Evolutionary conservation across 2,797 vertebrate genomes (phyloP), one percentile per base, ranked within the genome.

Genomic region (Epinephelus awoara): DNA sequence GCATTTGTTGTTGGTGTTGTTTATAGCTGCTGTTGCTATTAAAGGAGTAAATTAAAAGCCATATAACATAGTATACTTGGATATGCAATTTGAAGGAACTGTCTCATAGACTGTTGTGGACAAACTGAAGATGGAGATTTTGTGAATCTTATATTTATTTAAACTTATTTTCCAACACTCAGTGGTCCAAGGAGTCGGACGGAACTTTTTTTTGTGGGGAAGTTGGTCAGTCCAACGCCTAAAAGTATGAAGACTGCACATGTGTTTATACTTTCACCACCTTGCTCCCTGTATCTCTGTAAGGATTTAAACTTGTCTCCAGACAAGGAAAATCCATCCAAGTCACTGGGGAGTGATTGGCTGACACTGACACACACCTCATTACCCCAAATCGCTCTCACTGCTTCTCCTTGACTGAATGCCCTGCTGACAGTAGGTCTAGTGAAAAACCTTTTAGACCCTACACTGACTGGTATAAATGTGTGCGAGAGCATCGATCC

Each of bases 321-420:
- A 84, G 79, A 85, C 10, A 18, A 47, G 56, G 79, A 80, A 85
- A 81, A 51, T 73, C 67, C 79, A 72, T 75, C 74, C 10, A 10
- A 75, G 44, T 87, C 84, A 72, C 84, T 79, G 71, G 67, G 75
- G 81, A 90, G 66, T 84, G 77, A 91, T 86, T 85, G 85, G 82
- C 77, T 85, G 86, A 86, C 72, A 67, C 76, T 55, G 82, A 85
- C 83, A 86, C 67, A 76, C 64, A 89, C 86, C 88, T 91, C 85
- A 87, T 91, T 92, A 91, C 83, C 68, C 69, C 29, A 84, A 86
- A 86, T 83, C 79, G 27, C 82, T 83, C 74, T 27, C 11, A 70
- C 80, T 77, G 69, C 85, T 77, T 80, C 78, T 80, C 69, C 75
- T 72, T 77, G 59, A 80, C 82, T 71, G 85, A 86, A 77, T 54